Evolutionary conservation across 37 sponge, comb jelly and placozoan genomes (phyloP).

Genomic region (Chondrosia reniformis): DNA sequence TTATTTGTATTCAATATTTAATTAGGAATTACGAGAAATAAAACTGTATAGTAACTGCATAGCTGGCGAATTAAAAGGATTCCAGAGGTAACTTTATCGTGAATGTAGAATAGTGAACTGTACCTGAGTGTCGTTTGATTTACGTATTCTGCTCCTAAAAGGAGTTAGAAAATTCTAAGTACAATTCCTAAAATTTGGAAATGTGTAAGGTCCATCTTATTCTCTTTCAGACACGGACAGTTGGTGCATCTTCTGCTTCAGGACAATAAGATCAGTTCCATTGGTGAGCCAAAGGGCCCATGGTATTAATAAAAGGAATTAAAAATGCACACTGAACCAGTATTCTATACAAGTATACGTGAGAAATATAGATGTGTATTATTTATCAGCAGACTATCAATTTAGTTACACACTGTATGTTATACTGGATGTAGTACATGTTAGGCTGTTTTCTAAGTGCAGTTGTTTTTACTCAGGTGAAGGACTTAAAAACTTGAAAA

Average conservation of each 20-base stretch:
- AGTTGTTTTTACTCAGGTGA: too few relatives aligned
- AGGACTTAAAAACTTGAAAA: neutral
- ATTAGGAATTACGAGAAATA: constrained; percentile 1
- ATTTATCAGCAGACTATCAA: too few relatives aligned
- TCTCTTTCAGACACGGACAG: neutral
- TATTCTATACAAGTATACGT: too few relatives aligned
- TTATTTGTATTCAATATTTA: neutral
- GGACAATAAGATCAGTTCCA: neutral
- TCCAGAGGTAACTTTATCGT: neutral
- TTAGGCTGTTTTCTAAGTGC: too few relatives aligned
- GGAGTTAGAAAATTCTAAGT: too few relatives aligned
- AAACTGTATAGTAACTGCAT: constrained; percentile 3
- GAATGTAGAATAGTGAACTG: neutral
- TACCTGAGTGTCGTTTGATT: neutral
- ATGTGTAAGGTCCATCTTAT: neutral
- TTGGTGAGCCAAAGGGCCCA: constrained; percentile 1
- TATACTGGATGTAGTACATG: too few relatives aligned
- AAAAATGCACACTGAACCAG: too few relatives aligned
- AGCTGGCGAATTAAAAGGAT: neutral
- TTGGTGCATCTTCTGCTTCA: constrained; percentile 23
- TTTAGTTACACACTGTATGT: too few relatives aligned
- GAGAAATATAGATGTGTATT: too few relatives aligned
- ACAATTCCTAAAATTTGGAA: too few relatives aligned
- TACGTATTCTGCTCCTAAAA: too few relatives aligned
- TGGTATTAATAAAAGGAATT: too few relatives aligned